Percentiles rank a stretch among this genome's conserved stretches.
These are phyloP conservation scores for Catocala fraxini DNA, from an alignment of 2,888 invertebrate species.

Conservation along the genomic window DNA sequence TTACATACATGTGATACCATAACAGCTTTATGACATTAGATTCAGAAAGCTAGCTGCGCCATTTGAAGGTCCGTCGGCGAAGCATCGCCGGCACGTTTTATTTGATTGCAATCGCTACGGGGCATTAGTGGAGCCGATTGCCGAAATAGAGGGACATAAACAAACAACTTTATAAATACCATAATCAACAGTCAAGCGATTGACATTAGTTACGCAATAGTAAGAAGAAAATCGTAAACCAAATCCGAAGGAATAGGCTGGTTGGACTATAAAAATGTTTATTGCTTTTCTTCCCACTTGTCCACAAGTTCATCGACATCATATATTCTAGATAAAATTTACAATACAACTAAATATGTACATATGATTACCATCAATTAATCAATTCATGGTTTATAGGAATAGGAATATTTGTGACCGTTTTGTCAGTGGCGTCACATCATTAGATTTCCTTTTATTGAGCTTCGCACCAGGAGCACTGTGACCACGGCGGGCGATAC, in stretches of 20 bases:
- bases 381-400: constrained; percentile 49
- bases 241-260: constrained; percentile 66
- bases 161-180: constrained; percentile 49
- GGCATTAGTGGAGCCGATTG: constrained; percentile 32
- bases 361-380: constrained; percentile 80
- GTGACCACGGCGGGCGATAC: background rate
- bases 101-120: constrained; percentile 28
- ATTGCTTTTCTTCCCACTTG: constrained; percentile 82
- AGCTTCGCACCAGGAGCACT: too few species aligned
- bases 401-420: constrained; percentile 22
- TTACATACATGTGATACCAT: constrained; percentile 6
- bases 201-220: constrained; percentile 60
- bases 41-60: constrained; percentile 25
- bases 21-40: constrained; percentile 23
- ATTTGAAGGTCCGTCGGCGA: background rate
- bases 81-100: constrained; percentile 13
- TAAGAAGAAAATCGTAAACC: constrained; percentile 62
- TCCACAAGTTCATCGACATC: constrained; percentile 71
- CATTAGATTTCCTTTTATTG: background rate
- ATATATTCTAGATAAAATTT: constrained; percentile 76
- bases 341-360: constrained; percentile 80
- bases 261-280: constrained; percentile 78
- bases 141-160: constrained; percentile 40
- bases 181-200: constrained; percentile 43
- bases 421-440: constrained; percentile 11